Base-by-base conservation (phyloP, 92 coral and sea anemone species). In the Epizoanthus rinbou region DNA sequence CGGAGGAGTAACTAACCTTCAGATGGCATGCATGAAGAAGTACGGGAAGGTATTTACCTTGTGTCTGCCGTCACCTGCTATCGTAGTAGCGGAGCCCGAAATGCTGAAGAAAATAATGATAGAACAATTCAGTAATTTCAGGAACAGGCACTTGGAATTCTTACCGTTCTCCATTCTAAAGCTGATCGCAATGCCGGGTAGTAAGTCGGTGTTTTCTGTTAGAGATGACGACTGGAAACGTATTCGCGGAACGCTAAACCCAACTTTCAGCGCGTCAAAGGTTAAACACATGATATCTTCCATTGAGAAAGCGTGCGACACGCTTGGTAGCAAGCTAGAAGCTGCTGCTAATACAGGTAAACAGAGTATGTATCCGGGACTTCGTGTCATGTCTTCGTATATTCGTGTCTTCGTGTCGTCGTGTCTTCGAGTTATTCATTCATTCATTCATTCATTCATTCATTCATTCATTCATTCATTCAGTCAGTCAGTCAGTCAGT, bases 61-160 rank as follows among this genome's bases (percentile, higher is more conserved):
- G 64, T 59, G 64, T 59, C 64, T 59, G 8, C 64, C 64, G 24
- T 59, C 64, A n/a, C 64, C 64, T 59, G 64, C 64, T 18, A 59
- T 59, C 15, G 64, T 59, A 4, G 24, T 59, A 18, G 64, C 64
- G 21, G 64, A 59, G 8, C 64, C 64, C 23, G 64, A 59, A 18
- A 59, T 59, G 21, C 64, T 59, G 22, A 59, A 59, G 64, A 59
- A 59, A 59, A 59, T 59, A 2, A 59, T 59, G 64, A 59, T 59
- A 18, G 24, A 59, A 5, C 21, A 59, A 59, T 59, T 59, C 64
- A 59, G 64, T n/a, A 59, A 59, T 15, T 59, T 59, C 11, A 24
- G 64, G 64, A 59, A 59, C 64, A 59, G 64, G 18, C 64, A 59
- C 24, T 15, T 59, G 64, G 64, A 59, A 21, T 59, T 59, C 7